A percentile compares a stretch with the other conserved stretches of the same genome.
phyloP scores from a whole-genome alignment of 2,888 invertebrate genomes.

The Meiosimyza platycephala region DNA sequence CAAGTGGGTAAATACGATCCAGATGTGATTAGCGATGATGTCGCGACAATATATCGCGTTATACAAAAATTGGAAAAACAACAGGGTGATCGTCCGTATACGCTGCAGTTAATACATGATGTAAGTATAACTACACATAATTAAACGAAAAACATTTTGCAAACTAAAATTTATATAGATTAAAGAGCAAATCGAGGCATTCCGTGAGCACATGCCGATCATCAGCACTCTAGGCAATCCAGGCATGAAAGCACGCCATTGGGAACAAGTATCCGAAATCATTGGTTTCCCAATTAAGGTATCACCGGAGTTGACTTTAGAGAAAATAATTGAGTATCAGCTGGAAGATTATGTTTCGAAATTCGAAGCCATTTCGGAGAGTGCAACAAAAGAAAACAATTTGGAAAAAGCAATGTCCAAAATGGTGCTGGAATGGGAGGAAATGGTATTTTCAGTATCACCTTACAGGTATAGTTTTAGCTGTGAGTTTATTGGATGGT shows the following conservation, averaged over 20 bases:
- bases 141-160: neutral
- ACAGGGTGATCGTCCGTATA: conserved; percentile 81
- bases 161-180: conserved; percentile 43
- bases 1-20: conserved; percentile 88
- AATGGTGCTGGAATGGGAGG: conserved; percentile 93
- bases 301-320: conserved; percentile 83
- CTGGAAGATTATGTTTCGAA: conserved; percentile 88
- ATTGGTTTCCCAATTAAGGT: conserved; percentile 93
- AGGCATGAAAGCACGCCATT: conserved; percentile 90
- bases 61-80: conserved; percentile 90
- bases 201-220: conserved; percentile 90
- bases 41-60: conserved; percentile 70
- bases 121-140: conserved; percentile 56
- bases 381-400: conserved; percentile 95
- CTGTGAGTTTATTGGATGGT: neutral
- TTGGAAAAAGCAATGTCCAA: conserved; percentile 88
- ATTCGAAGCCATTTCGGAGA: conserved; percentile 92
- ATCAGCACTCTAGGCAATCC: conserved; percentile 94
- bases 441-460: conserved; percentile 78
- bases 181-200: conserved; percentile 80
- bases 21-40: conserved; percentile 80
- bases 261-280: conserved; percentile 95
- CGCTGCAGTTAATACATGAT: conserved; percentile 77
- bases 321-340: conserved; percentile 89
- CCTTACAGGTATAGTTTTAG: conserved; percentile 70